Conservation (phyloP, 2,888 invertebrate species). For the Zootermopsis nevadensis region DNA sequence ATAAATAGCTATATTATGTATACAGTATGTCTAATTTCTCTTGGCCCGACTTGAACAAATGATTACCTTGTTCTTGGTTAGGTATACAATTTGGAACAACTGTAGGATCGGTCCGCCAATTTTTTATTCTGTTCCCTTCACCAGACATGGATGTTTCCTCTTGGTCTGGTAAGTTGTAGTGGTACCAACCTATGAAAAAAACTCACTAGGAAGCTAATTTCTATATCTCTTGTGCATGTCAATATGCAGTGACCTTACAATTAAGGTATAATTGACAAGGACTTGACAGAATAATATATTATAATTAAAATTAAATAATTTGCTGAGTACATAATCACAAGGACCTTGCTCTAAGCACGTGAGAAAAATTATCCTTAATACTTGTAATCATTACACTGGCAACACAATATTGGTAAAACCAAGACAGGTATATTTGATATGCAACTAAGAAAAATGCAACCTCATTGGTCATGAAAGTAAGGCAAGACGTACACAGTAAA, state of each 20-base stretch:
- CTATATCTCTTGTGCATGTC: not conserved
- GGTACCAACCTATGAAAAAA: conserved; percentile 29
- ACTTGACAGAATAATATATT: no score
- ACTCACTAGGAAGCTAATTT: conserved; percentile 28
- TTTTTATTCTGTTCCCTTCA: conserved; percentile 26
- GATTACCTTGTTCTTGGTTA: conserved; percentile 27
- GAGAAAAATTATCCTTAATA: no score
- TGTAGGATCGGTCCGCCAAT: conserved; percentile 27
- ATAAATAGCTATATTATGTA: not conserved
- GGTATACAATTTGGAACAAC: conserved; percentile 27
- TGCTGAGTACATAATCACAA: no score
- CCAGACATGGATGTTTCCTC: conserved; percentile 23
- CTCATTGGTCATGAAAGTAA: no score
- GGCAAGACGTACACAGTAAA: no score
- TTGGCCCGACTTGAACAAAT: conserved; percentile 22
- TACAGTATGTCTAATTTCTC: not conserved
- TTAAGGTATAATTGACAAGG: no score
- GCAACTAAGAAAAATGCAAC: no score
- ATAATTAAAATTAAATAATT: no score
- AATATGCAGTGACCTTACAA: not conserved
- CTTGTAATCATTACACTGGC: no score
- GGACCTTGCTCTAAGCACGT: no score
- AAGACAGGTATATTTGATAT: no score
- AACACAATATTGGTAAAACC: no score
- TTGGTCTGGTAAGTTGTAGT: conserved; percentile 18